phyloP scores from a whole-genome alignment of 2,113 vertebrate species.

The Egretta garzetta region DNA sequence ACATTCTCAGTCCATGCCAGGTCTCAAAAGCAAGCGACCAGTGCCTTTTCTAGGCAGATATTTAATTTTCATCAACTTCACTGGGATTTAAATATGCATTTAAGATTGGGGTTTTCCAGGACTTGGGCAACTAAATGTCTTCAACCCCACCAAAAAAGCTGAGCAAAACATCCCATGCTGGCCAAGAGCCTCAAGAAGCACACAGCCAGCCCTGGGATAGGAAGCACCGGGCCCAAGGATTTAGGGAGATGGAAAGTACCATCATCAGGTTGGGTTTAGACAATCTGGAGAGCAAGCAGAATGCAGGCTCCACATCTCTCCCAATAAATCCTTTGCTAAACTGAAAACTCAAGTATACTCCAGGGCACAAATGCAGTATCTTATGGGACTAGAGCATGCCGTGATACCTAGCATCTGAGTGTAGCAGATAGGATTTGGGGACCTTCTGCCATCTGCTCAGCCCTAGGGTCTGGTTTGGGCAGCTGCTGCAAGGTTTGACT shows the following conservation, averaged over 20 bases:
- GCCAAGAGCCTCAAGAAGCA: not conserved
- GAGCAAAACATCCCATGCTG: not conserved
- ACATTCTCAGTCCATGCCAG: not conserved
- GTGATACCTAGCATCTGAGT: accelerated
- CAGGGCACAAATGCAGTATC: accelerated
- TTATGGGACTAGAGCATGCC: not conserved
- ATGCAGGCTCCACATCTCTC: not conserved
- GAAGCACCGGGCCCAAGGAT: not conserved
- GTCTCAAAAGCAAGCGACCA: not conserved
- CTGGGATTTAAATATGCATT: not conserved
- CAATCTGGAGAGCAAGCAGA: not conserved
- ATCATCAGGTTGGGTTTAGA: not conserved
- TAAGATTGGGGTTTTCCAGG: not conserved
- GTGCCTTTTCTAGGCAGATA: not conserved
- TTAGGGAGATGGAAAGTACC: not conserved
- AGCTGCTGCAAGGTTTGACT: not conserved
- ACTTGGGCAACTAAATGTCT: not conserved
- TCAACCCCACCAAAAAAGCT: not conserved
- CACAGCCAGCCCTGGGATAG: not conserved
- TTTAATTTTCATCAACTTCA: not conserved
- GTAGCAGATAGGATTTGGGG: not conserved
- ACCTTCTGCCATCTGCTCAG: not conserved
- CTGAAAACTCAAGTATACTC: not conserved
- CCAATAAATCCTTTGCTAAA: not conserved
- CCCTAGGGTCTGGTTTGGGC: not conserved